A percentile compares a stretch with the other conserved stretches of the same genome.
These are phyloP conservation scores for Garrulus glandarius DNA, from an alignment of 2,797 vertebrate species.

Conservation along the genomic window DNA sequence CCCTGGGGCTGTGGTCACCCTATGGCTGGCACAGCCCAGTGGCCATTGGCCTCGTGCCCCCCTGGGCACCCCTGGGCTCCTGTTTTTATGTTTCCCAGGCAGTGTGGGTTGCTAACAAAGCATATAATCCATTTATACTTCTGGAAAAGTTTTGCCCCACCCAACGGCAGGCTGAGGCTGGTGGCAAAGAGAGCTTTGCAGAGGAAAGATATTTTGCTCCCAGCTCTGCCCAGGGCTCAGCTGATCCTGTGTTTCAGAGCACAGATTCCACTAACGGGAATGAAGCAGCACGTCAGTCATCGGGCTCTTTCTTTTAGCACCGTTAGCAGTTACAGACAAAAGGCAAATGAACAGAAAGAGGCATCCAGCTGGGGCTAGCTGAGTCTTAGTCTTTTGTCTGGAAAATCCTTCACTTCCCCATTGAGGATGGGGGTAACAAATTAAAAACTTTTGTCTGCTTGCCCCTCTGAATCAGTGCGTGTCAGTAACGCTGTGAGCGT, in stretches of 20 bases:
- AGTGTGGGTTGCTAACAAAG: neutral
- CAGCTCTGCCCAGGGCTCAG: neutral
- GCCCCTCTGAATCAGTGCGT: neutral
- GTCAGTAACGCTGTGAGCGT: neutral
- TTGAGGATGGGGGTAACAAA: neutral
- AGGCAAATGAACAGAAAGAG: neutral
- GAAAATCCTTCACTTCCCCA: conserved; percentile 29
- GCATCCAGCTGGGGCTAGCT: neutral
- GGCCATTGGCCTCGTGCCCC: neutral
- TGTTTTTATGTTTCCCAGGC: neutral
- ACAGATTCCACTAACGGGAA: neutral
- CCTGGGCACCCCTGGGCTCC: neutral
- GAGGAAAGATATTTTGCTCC: neutral
- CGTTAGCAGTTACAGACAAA: neutral
- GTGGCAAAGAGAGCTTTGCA: neutral
- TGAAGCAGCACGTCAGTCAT: neutral
- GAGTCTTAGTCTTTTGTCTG: neutral
- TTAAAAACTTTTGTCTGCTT: neutral
- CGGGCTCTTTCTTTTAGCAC: neutral
- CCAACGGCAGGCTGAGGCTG: neutral
- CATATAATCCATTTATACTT: neutral
- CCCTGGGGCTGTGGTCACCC: neutral
- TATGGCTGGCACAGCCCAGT: neutral
- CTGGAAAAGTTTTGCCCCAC: neutral
- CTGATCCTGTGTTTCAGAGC: neutral